Evolutionary conservation across 2,797 vertebrate genomes (phyloP).

Genomic region (Chromobotia macracanthus): DNA sequence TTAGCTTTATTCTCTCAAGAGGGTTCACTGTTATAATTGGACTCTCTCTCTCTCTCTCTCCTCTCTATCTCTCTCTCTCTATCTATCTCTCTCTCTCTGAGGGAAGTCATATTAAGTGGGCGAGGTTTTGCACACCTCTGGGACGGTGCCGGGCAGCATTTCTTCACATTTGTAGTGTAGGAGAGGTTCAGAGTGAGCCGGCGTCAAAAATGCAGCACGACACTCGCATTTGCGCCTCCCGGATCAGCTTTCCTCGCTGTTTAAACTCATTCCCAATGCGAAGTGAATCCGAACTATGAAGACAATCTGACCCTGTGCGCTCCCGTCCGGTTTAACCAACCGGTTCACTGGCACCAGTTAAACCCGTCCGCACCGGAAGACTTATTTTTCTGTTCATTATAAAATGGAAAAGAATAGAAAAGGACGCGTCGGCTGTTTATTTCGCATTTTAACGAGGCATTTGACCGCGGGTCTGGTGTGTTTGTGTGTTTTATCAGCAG

Average conservation of each 20-base stretch:
- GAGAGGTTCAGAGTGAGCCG: conserved; percentile 20
- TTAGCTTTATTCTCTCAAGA: neutral
- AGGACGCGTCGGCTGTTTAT: conserved; percentile 53
- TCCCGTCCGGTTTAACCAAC: neutral
- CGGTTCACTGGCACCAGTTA: conserved; percentile 8
- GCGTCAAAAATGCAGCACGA: conserved; percentile 31
- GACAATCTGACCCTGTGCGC: neutral
- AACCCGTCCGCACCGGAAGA: conserved; percentile 43
- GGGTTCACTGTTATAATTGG: neutral
- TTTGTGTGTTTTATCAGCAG: conserved; percentile 61
- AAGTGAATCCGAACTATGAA: conserved; percentile 8
- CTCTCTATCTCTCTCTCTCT: neutral
- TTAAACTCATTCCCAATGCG: no score
- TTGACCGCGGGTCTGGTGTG: conserved; percentile 63
- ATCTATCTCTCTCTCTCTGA: neutral
- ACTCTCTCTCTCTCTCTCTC: neutral
- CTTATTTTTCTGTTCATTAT: no score
- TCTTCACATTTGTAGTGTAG: conserved; percentile 17
- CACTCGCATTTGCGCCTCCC: conserved; percentile 1
- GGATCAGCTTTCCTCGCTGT: conserved; percentile 7
- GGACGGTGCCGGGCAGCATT: conserved; percentile 20
- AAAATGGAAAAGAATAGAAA: conserved; percentile 62
- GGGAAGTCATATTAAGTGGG: conserved; percentile 16
- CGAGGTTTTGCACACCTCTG: conserved; percentile 49
- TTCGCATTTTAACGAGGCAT: conserved; percentile 44